A percentile compares a stretch with the other conserved stretches of the same genome.
Evolutionary conservation across 2,113 vertebrate genomes (phyloP).

Genomic region (Illadopsis cleaveri): DNA sequence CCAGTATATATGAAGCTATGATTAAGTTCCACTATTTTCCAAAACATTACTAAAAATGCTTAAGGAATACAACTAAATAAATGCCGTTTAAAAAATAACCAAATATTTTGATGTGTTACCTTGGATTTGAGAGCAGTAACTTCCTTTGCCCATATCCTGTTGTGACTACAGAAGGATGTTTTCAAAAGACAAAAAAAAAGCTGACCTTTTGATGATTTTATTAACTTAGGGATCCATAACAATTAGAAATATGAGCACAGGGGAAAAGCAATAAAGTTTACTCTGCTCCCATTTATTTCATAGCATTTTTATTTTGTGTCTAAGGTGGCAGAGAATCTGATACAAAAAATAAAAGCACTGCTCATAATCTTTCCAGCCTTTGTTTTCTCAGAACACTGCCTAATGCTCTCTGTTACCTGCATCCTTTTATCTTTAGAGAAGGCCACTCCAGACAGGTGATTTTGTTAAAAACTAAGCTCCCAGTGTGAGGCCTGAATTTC

Average conservation of each 20-base stretch:
- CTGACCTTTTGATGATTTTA: slow-evolving; percentile 46
- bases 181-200: neutral
- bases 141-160: slow-evolving; percentile 10
- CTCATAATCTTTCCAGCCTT: neutral
- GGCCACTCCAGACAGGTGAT: neutral
- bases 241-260: slow-evolving; percentile 39
- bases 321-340: neutral
- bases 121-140: neutral
- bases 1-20: neutral
- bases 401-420: neutral
- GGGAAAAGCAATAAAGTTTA: slow-evolving; percentile 2
- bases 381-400: neutral
- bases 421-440: neutral
- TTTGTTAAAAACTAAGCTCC: neutral
- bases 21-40: neutral
- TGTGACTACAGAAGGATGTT: neutral
- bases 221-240: slow-evolving; percentile 27
- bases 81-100: neutral
- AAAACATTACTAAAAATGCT: neutral
- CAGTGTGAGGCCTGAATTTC: neutral
- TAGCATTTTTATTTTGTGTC: neutral
- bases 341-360: neutral
- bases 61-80: neutral
- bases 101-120: slow-evolving; percentile 10
- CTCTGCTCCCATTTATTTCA: neutral